phyloP scores from a whole-genome alignment of 2,888 invertebrate species.

The Hartigia nigra region DNA sequence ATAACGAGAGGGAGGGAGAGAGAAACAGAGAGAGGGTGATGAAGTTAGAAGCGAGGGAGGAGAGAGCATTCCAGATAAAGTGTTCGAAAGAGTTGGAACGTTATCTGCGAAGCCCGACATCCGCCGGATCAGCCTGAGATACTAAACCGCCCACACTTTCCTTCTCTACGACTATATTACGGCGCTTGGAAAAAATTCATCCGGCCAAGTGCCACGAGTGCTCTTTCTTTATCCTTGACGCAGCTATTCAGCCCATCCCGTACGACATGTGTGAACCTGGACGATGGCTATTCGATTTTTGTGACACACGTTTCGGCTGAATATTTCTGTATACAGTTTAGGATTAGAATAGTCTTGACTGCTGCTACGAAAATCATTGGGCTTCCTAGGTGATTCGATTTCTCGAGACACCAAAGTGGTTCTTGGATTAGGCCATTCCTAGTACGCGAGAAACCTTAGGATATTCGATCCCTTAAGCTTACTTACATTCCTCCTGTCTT shows the following conservation, averaged over 20 bases:
- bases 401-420: conserved; percentile 5
- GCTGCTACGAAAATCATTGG: background rate
- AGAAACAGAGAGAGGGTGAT: conserved; percentile 29
- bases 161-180: conserved; percentile 39
- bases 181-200: conserved; percentile 27
- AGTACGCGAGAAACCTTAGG: conserved; percentile 61
- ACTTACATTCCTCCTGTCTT: conserved; percentile 44
- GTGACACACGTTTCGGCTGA: background rate
- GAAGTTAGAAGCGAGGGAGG: conserved; percentile 24
- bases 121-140: conserved; percentile 66
- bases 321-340: background rate
- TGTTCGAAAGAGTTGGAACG: conserved; percentile 60
- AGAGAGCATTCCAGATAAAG: conserved; percentile 51
- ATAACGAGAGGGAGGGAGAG: conserved; percentile 23
- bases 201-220: background rate
- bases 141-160: conserved; percentile 63
- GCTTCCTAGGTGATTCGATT: conserved; percentile 4
- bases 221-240: background rate
- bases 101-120: conserved; percentile 61
- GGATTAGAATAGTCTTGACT: background rate
- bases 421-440: conserved; percentile 49
- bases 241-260: background rate
- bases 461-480: conserved; percentile 53
- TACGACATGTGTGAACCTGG: background rate
- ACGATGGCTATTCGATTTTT: background rate